Percentiles rank a stretch among this genome's conserved stretches.
Evolutionary conservation across 2,888 invertebrate species (phyloP).

Genomic region (Pandemis heparana): DNA sequence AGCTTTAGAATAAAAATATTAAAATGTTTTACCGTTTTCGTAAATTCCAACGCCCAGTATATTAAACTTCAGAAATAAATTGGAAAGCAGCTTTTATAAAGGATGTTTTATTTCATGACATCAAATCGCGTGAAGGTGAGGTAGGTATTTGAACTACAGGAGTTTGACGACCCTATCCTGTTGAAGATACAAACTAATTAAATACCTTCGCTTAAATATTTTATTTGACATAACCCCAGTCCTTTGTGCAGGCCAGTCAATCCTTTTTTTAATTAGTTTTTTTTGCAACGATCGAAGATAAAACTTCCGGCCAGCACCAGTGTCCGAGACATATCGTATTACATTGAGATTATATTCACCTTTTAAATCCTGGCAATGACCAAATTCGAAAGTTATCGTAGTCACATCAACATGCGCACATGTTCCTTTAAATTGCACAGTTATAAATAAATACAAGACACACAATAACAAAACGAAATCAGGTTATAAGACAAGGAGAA

Average conservation of each 20-base stretch:
- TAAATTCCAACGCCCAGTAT: background rate
- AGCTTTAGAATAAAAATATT: background rate
- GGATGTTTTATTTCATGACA: background rate
- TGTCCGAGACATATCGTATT: no score
- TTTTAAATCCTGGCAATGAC: background rate
- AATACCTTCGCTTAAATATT: background rate
- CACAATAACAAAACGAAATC: constrained; percentile 13
- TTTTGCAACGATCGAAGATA: no score
- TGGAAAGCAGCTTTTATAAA: background rate
- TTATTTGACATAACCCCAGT: no score
- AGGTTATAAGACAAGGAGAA: background rate
- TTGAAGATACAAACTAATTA: background rate
- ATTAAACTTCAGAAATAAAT: background rate
- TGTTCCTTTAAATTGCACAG: background rate
- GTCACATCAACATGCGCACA: background rate
- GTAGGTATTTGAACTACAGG: background rate
- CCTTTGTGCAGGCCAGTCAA: no score
- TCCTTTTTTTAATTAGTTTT: no score
- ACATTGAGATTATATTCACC: no score
- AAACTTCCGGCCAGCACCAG: no score
- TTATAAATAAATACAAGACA: background rate
- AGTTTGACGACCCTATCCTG: background rate
- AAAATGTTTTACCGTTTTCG: background rate
- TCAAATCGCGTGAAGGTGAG: background rate
- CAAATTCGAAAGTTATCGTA: background rate